Evolutionary conservation across 37 sponge, comb jelly and placozoan species (phyloP).

Genomic region (Aplysina aerophoba): DNA sequence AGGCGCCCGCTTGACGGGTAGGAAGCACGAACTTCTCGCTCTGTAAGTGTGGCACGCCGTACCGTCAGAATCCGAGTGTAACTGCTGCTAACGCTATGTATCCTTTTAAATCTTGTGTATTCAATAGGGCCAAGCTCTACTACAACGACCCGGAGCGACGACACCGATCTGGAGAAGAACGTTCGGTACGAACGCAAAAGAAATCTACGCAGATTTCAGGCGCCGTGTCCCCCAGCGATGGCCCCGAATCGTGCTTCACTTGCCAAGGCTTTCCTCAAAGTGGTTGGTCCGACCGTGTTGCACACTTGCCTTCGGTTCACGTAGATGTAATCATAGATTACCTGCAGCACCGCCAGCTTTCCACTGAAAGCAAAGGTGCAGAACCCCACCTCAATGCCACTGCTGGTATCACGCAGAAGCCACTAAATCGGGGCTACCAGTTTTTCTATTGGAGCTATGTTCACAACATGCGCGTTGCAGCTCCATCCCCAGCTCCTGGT

Average conservation of each 20-base stretch:
- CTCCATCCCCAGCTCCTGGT: slow-evolving; percentile 5
- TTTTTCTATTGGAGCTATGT: slow-evolving; percentile 7
- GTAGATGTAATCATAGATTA: neutral
- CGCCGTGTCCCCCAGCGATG: neutral
- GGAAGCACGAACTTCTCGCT: slow-evolving; percentile 4
- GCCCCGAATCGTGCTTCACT: neutral
- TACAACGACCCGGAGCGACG: slow-evolving; percentile 4
- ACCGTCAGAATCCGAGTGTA: neutral
- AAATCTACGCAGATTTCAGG: neutral
- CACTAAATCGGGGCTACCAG: slow-evolving; percentile 5
- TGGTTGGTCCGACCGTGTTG: neutral
- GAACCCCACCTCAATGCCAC: slow-evolving; percentile 1
- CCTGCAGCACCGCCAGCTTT: slow-evolving; percentile 5
- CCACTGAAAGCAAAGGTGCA: neutral
- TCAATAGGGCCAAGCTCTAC: slow-evolving; percentile 3
- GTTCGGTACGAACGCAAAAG: neutral
- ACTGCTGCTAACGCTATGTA: slow-evolving; percentile 3
- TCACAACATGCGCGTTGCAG: slow-evolving; percentile 4
- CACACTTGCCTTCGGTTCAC: neutral
- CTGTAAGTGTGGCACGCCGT: slow-evolving; percentile 5
- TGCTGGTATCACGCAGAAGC: slow-evolving; percentile 1
- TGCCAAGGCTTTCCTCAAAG: neutral
- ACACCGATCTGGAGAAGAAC: slow-evolving; percentile 11
- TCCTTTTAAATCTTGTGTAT: neutral
- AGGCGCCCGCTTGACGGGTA: slow-evolving; percentile 1